Percentiles rank a stretch among this genome's conserved stretches.
phyloP scores from a whole-genome alignment of 2,113 vertebrate species.

The Cheirogaleus medius region DNA sequence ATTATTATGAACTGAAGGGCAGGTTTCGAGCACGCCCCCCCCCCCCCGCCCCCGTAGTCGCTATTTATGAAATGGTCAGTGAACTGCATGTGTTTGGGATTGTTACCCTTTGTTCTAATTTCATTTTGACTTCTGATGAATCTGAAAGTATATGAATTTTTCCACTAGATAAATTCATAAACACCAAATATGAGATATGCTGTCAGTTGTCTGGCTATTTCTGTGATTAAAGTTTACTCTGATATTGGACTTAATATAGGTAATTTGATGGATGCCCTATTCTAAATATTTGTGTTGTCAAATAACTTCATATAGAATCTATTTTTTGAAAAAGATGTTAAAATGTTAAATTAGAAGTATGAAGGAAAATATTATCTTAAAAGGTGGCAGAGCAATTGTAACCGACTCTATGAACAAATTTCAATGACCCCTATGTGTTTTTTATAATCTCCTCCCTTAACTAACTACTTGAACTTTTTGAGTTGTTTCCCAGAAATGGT shows the following conservation, averaged over 20 bases:
- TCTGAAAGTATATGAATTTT: conserved; percentile 27
- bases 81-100: neutral
- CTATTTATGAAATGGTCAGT: conserved; percentile 43
- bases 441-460: no score
- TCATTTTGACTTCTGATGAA: conserved; percentile 37
- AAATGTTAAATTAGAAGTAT: conserved; percentile 36
- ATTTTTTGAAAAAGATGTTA: conserved; percentile 4
- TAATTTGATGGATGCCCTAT: conserved; percentile 7
- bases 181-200: neutral
- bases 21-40: conserved; percentile 40
- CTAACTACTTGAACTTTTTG: no score
- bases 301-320: neutral
- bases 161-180: conserved; percentile 20
- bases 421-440: no score
- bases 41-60: conserved; percentile 2
- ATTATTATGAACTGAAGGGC: conserved; percentile 64
- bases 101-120: conserved; percentile 53
- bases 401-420: no score
- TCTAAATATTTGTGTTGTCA: conserved; percentile 31
- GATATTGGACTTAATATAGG: neutral
- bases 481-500: no score
- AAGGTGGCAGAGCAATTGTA: neutral
- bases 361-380: conserved; percentile 24
- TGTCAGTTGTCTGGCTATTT: neutral
- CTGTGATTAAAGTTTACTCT: neutral